These are phyloP conservation scores for Cirrhinus molitorella DNA, from an alignment of 2,797 vertebrate species.

Conservation along the genomic window DNA sequence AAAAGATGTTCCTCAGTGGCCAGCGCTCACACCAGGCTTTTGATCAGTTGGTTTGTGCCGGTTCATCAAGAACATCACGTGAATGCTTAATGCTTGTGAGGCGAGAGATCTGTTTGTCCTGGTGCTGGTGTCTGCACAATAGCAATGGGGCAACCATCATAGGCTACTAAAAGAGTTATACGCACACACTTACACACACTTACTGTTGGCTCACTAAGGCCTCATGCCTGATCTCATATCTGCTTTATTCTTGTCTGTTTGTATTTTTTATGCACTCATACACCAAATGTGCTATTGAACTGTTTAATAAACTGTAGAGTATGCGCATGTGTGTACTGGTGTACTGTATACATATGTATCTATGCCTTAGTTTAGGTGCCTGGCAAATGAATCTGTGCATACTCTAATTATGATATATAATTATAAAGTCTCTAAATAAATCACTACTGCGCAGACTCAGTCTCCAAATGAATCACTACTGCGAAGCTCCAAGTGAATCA, in stretches of 20 bases:
- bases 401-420: no score
- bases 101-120: not conserved
- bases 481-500: no score
- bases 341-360: not conserved
- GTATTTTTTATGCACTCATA: conserved; percentile 13
- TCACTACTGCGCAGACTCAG: no score
- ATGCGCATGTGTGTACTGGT: conserved; percentile 36
- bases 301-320: conserved; percentile 53
- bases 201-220: not conserved
- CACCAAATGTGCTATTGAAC: conserved; percentile 27
- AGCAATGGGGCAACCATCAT: conserved; percentile 2
- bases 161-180: conserved; percentile 26
- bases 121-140: not conserved
- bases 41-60: conserved; percentile 33
- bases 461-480: no score
- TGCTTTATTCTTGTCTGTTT: conserved; percentile 44
- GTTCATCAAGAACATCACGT: conserved; percentile 34
- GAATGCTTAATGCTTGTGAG: conserved; percentile 25
- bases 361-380: not conserved
- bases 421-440: no score
- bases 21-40: conserved; percentile 17
- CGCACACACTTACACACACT: not conserved
- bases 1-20: conserved; percentile 39
- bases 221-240: not conserved
- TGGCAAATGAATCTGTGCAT: no score